phyloP scores from a whole-genome alignment of 2,113 vertebrate genomes.

The Sitta europaea region DNA sequence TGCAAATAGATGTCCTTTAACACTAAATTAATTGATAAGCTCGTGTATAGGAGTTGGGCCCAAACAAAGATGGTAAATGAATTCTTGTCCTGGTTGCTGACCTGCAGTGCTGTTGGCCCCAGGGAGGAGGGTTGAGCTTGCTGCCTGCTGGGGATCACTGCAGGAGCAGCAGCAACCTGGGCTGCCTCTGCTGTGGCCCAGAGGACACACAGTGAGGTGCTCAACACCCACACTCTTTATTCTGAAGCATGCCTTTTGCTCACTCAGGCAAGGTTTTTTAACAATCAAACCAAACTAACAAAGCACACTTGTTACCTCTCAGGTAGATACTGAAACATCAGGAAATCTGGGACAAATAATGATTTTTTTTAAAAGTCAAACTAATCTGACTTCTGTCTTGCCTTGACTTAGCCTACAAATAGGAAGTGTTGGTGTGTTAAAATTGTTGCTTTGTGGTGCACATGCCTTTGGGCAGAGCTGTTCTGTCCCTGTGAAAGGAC shows the following conservation, averaged over 20 bases:
- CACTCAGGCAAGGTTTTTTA: not conserved
- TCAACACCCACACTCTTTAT: not conserved
- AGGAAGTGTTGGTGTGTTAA: not conserved
- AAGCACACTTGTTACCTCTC: not conserved
- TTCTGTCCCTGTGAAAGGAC: not conserved
- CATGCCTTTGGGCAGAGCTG: not conserved
- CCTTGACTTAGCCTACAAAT: not conserved
- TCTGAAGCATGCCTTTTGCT: not conserved
- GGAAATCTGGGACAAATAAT: not conserved
- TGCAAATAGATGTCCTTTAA: not conserved
- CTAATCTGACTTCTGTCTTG: not conserved
- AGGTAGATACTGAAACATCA: not conserved
- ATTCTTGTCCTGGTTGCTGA: not conserved
- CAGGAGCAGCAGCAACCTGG: not conserved
- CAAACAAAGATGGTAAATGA: not conserved
- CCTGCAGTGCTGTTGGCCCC: accelerated
- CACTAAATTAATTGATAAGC: not conserved
- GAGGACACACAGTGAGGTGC: not conserved
- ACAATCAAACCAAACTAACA: not conserved
- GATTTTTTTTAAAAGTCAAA: not conserved
- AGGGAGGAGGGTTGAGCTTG: not conserved
- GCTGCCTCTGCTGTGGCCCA: not conserved
- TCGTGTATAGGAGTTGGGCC: not conserved
- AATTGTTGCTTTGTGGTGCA: not conserved
- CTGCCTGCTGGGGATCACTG: not conserved